These are phyloP conservation scores for Phyllostomus discolor DNA, from an alignment of 2,113 vertebrate genomes.

Conservation along the genomic window DNA sequence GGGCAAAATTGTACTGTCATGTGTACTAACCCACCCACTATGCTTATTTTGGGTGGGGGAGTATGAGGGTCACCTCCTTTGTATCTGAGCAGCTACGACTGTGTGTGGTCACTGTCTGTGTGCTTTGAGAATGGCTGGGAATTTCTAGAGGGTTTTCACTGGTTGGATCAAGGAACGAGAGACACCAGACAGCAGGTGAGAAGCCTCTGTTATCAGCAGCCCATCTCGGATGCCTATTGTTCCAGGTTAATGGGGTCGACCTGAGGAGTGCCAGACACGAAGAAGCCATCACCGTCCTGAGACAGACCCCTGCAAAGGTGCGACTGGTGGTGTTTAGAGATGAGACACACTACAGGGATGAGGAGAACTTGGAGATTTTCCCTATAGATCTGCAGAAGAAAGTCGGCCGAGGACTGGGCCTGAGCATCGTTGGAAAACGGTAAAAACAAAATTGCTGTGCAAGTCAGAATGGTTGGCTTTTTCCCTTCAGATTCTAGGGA, in stretches of 20 bases:
- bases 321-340: constrained; percentile 90
- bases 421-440: constrained; percentile 98
- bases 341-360: constrained; percentile 89
- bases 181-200: neutral
- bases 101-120: neutral
- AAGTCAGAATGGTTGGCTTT: neutral
- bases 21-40: neutral
- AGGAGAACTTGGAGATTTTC: constrained; percentile 92
- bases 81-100: neutral
- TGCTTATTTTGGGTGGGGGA: neutral
- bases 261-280: constrained; percentile 90
- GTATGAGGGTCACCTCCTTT: neutral
- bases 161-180: neutral
- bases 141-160: neutral
- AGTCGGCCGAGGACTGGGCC: constrained; percentile 90
- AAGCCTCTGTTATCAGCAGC: neutral
- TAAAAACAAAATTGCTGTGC: constrained; percentile 37
- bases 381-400: constrained; percentile 92
- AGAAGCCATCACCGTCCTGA: constrained; percentile 91
- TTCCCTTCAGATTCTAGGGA: neutral
- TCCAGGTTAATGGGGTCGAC: constrained; percentile 93
- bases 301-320: constrained; percentile 92
- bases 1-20: neutral
- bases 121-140: neutral
- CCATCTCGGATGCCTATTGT: neutral